These are phyloP conservation scores for Philereme transversata DNA, from an alignment of 2,888 invertebrate species.

Conservation along the genomic window DNA sequence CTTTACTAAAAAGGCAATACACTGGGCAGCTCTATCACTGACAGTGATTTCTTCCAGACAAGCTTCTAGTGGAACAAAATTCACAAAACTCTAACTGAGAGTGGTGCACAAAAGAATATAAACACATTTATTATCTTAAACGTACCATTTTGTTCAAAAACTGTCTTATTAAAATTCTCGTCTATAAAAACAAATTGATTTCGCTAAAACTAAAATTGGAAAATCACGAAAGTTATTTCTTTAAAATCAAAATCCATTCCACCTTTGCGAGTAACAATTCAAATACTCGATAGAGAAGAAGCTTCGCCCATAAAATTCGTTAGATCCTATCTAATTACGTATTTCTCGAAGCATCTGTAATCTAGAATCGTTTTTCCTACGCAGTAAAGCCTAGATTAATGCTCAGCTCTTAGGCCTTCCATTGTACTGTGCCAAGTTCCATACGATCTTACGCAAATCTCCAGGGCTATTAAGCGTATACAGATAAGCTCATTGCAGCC, in stretches of 20 bases:
- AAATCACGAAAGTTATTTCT: neutral
- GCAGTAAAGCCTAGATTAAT: slow-evolving; percentile 33
- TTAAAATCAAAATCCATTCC: neutral
- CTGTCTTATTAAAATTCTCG: no score
- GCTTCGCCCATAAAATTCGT: slow-evolving; percentile 11
- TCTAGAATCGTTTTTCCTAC: slow-evolving; percentile 27
- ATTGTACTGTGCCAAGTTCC: slow-evolving; percentile 38
- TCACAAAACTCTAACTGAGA: no score
- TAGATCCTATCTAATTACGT: slow-evolving; percentile 27
- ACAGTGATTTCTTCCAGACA: no score
- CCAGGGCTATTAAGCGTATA: slow-evolving; percentile 35
- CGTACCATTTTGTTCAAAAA: no score
- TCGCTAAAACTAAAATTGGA: neutral
- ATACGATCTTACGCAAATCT: slow-evolving; percentile 40
- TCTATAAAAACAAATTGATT: no score
- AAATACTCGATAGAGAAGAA: neutral
- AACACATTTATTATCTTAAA: no score
- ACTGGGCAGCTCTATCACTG: no score
- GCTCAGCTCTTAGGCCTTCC: slow-evolving; percentile 30
- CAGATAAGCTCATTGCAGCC: slow-evolving; percentile 40
- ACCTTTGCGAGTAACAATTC: neutral
- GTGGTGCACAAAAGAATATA: no score
- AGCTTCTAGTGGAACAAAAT: no score
- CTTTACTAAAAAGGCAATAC: no score
- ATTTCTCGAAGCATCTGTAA: slow-evolving; percentile 24